Evolutionary conservation across 2,113 vertebrate genomes (phyloP).

Genomic region (Porphyrio hochstetteri): DNA sequence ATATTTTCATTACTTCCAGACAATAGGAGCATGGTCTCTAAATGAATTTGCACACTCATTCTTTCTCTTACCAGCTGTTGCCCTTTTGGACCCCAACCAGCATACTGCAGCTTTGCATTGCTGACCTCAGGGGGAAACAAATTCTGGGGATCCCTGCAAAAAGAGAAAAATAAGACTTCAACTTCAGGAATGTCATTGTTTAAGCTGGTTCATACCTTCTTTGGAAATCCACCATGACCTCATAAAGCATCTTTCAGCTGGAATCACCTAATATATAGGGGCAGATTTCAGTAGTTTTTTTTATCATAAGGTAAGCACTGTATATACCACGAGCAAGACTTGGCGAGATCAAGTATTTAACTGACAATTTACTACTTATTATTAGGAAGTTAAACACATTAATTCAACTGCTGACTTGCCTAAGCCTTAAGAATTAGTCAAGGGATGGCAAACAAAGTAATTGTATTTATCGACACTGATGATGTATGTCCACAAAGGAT

Average conservation of each 20-base stretch:
- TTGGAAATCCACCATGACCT: not conserved
- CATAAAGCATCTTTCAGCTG: not conserved
- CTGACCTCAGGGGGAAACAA: constrained; percentile 94
- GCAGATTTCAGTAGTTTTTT: not conserved
- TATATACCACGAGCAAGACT: not conserved
- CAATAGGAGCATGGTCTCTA: not conserved
- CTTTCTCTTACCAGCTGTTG: constrained; percentile 93
- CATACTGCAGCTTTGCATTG: constrained; percentile 92
- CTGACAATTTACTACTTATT: not conserved
- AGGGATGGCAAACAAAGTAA: not conserved
- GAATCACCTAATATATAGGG: not conserved
- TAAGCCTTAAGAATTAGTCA: not conserved
- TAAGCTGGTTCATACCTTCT: not conserved
- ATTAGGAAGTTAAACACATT: not conserved
- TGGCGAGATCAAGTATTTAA: not conserved
- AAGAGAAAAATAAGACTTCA: constrained; percentile 41
- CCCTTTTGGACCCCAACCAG: constrained; percentile 94
- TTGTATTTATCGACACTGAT: not conserved
- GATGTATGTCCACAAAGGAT: not conserved
- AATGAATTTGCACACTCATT: not conserved
- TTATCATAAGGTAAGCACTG: not conserved
- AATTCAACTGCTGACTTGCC: not conserved
- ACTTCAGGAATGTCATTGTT: not conserved
- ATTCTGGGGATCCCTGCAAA: constrained; percentile 88
- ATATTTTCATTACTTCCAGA: not conserved